Base-by-base conservation (phyloP, 2,113 vertebrate species). In the Amia ocellicauda region DNA sequence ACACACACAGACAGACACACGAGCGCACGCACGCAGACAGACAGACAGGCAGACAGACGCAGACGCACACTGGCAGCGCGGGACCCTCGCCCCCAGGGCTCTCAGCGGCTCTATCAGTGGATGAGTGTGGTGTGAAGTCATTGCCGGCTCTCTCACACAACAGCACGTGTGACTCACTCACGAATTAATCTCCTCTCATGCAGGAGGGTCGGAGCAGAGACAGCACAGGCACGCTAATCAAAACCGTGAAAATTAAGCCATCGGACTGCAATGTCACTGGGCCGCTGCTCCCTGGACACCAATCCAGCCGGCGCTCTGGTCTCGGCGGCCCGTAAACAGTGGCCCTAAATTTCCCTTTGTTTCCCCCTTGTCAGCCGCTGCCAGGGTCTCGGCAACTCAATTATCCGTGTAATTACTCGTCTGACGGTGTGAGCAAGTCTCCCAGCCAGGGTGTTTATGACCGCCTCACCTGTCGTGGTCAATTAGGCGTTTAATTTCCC, bases 401-500 rank as follows among this genome's bases (percentile, higher is more conserved):
- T 72, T 69, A 72, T 50, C 63, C 29, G 19, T 62, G 47, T 66
- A 63, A 74, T 80, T 72, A 65, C 60, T 69, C 63, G 60, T 58
- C 22, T 62, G 60, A 24, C 45, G 70, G 69, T 24, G 31, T 47
- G 51, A 58, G 16, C 68, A 70, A 55, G 3, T 60, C 31, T 29
- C 64, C 17, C 36, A 36, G 51, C 27, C 27, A 60, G 68, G 49
- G 45, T 59, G 3, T 64, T 52, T 23, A 63, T 1, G 23, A 24
- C 50, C 59, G 43, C 58, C 26, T 69, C 56, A 64, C 62, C 74
- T 81, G 67, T 78, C 79, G 3, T 53, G 69, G 24, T 76, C 86
- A 86, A 74, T 81, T 82, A 73, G 69, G 62, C 60, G 19, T 75
- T 80, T 86, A 70, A 83, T 82, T 86, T 77, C 69, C 77, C n/a